Conservation (phyloP, 2,888 invertebrate species). For the Tenodera sinensis region DNA sequence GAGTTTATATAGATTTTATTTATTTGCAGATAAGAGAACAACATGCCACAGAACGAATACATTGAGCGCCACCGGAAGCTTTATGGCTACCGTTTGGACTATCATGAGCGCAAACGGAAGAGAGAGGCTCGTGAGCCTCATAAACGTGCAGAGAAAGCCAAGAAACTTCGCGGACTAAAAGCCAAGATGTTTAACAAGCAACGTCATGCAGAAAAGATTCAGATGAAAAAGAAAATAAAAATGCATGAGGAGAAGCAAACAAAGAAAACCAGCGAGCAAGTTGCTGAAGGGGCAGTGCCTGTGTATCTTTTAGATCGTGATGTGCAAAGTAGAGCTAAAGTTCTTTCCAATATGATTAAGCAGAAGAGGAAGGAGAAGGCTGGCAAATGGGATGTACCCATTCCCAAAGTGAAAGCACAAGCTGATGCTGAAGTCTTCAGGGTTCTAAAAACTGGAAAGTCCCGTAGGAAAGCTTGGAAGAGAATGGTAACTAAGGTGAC, state of each 20-base stretch:
- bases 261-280: slow-evolving; percentile 76
- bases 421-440: slow-evolving; percentile 96
- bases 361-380: slow-evolving; percentile 99
- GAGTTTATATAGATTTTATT: not conserved
- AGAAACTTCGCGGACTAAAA: slow-evolving; percentile 89
- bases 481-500: slow-evolving; percentile 99
- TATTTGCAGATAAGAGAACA: slow-evolving; percentile 33
- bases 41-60: slow-evolving; percentile 99
- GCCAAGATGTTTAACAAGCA: slow-evolving; percentile 97
- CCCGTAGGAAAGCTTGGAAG: slow-evolving; percentile 96
- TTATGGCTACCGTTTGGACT: slow-evolving; percentile 92
- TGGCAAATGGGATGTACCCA: slow-evolving; percentile 99
- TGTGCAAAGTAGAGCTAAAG: slow-evolving; percentile 88
- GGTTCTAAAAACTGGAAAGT: slow-evolving; percentile 86
- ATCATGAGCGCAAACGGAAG: slow-evolving; percentile 95
- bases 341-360: slow-evolving; percentile 98
- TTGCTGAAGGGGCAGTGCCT: slow-evolving; percentile 88
- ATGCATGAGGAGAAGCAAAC: slow-evolving; percentile 94
- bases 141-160: slow-evolving; percentile 84
- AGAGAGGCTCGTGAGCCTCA: slow-evolving; percentile 93
- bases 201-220: slow-evolving; percentile 95
- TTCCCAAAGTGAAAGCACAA: slow-evolving; percentile 96
- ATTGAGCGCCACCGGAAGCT: slow-evolving; percentile 97
- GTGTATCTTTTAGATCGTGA: slow-evolving; percentile 97
- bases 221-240: slow-evolving; percentile 97